Base-by-base conservation (phyloP, 2,113 vertebrate genomes). In the Brachypodius melanocephalos region DNA sequence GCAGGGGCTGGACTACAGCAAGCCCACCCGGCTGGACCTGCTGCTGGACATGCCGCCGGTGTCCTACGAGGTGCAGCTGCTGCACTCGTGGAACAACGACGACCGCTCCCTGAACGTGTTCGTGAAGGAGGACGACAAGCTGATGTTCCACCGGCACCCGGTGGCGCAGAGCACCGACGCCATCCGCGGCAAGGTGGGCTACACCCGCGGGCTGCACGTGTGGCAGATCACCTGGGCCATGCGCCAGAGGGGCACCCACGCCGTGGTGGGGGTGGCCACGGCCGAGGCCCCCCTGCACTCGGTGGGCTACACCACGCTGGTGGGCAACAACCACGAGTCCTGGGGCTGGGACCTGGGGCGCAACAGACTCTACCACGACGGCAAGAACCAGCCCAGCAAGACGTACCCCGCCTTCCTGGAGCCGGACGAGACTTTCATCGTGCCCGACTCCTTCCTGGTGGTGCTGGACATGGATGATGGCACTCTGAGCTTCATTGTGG, bases 161-260 rank as follows among this genome's bases (percentile, higher is more conserved):
- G 99, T 99, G 97, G 99, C 99, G 4, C 99, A 99, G 97, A 99
- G 99, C 97, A 99, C 99, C 0, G 99, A 99, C 6, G 99, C 99
- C 82, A 99, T 99, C 96, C 90, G 99, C 32, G 99, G 98, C 79
- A 98, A 98, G 38, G 98, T 99, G 11, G 99, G 99, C 21, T 99
- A 99, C 89, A 99, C 99, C 0, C 97, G 99, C 3, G 99, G 99
- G 24, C 98, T 99, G 72, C 99, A 99, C 0, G 99, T 99, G 9
- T 99, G 99, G 99, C 99, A 99, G 98, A 99, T 99, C 96, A 99
- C 98, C 2, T 99, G 99, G 99, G 99, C 99, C 8, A 99, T 99
- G 99, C 97, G 99, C 29, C 99, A 99, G 97, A 98, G 99, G 11
- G 99, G 99, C 78, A 99, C 99, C 0, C 99, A 99, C 0, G 99